Percentiles rank a stretch among this genome's conserved stretches.
Conservation (phyloP, 2,113 vertebrate genomes). For the Oxygymnocypris stewartii region DNA sequence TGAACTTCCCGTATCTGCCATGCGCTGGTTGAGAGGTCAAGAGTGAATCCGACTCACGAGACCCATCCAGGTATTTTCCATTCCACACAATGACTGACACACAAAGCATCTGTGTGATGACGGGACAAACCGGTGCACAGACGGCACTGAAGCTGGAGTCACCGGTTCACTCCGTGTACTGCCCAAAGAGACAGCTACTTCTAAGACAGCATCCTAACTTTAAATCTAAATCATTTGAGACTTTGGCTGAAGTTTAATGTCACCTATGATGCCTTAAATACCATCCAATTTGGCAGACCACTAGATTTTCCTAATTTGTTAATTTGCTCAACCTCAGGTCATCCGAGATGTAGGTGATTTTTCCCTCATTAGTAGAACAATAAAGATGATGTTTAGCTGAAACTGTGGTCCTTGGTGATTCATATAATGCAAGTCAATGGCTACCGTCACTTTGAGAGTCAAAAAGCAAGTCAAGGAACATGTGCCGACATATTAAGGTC, state of each 20-base stretch:
- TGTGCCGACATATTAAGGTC: no score
- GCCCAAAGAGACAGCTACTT: neutral
- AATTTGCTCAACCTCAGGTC: no score
- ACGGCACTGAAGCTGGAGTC: neutral
- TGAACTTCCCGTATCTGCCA: neutral
- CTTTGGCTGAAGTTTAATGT: neutral
- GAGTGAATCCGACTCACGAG: constrained; percentile 2
- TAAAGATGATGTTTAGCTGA: no score
- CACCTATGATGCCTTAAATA: neutral
- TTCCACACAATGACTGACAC: neutral
- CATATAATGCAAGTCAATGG: no score
- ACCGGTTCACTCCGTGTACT: neutral
- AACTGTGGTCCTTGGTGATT: no score
- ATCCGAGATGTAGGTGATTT: no score
- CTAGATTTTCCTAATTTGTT: neutral
- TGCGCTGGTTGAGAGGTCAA: neutral
- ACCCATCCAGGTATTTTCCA: constrained; percentile 19
- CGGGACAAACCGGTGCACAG: neutral
- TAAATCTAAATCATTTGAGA: no score
- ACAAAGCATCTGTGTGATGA: neutral
- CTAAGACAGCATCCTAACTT: neutral
- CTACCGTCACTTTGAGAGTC: no score
- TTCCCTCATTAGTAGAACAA: no score
- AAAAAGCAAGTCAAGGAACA: no score
- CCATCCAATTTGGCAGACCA: neutral